Base-by-base conservation (phyloP, 2,113 vertebrate genomes). In the Vulpes vulpes region DNA sequence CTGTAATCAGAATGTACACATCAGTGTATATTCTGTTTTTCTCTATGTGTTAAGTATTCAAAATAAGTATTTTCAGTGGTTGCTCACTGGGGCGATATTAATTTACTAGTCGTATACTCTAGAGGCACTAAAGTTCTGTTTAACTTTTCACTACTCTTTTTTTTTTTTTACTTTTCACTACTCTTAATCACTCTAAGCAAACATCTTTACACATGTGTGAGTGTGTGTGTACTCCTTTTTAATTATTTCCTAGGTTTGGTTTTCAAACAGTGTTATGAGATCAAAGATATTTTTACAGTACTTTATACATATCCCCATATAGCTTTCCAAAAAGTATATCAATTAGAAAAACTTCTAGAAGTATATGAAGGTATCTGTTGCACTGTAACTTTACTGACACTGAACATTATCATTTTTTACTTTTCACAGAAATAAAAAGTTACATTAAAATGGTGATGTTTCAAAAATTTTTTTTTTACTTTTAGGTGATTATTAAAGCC, bases 201-300 rank as follows among this genome's bases (percentile, higher is more conserved):
- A 38, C 30, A 64, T 43, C 51, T 78, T 62, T 43, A 5, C 49
- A 22, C 43, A 43, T 43, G 43, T 15, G 19, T 30, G 6, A 35
- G 32, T n/a, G 17, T n/a, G 17, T 69, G 65, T 25, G 55, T 25
- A 59, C 3, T 83, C 88, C n/a, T 53, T 80, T 10, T 89, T 23
- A 94, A 86, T 49, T 69, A 62, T 62, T 89, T 94, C 85, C 60
- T 53, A 73, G 27, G n/a, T 17, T 60, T 95, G 71, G 55, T 43
- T 94, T 11, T 60, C 49, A 65, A 76, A 17, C 11, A 80, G 32
- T 94, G 30, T 27, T 81, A 22, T 57, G 27, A 85, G 20, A 95
- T 74, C 30, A 64, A 35, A 79, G 8, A 83, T 30, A 74, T 88
- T 67, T 79, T 89, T n/a, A 71, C 59, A 30, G n/a, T 62, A 23